Evolutionary conservation across 2,888 invertebrate genomes (phyloP).

Genomic region (Orchesella flavescens): DNA sequence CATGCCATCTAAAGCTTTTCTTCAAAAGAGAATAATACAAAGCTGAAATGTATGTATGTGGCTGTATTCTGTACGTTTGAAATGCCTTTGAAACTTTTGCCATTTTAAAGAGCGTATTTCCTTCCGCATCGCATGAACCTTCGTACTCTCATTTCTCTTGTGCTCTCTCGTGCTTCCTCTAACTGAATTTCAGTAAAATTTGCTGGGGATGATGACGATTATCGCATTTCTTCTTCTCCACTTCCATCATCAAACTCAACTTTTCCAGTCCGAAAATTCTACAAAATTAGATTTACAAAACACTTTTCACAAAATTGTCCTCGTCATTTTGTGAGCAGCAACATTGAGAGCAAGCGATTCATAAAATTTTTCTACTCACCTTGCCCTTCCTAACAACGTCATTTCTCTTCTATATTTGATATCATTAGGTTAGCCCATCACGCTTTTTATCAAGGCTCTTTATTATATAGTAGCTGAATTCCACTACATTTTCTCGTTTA

Average conservation of each 20-base stretch:
- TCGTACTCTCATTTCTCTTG: background rate
- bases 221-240: constrained; percentile 2
- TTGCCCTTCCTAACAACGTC: background rate
- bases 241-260: background rate
- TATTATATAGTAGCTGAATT: too few species aligned
- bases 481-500: too few species aligned
- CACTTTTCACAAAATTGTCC: background rate
- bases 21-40: too few species aligned
- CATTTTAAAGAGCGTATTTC: constrained; percentile 9
- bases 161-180: background rate
- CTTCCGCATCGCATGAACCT: background rate
- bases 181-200: background rate
- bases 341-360: background rate
- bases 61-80: background rate
- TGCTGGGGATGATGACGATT: background rate
- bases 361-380: background rate
- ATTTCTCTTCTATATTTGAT: background rate
- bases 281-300: constrained; percentile 1
- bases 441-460: too few species aligned
- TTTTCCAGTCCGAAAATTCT: background rate
- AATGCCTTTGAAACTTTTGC: constrained; percentile 13
- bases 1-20: background rate
- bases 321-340: too few species aligned
- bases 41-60: background rate
- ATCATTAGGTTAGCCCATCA: too few species aligned